Evolutionary conservation across 1,140 invertebrate species (phyloP).

Genomic region (Achroia grisella): DNA sequence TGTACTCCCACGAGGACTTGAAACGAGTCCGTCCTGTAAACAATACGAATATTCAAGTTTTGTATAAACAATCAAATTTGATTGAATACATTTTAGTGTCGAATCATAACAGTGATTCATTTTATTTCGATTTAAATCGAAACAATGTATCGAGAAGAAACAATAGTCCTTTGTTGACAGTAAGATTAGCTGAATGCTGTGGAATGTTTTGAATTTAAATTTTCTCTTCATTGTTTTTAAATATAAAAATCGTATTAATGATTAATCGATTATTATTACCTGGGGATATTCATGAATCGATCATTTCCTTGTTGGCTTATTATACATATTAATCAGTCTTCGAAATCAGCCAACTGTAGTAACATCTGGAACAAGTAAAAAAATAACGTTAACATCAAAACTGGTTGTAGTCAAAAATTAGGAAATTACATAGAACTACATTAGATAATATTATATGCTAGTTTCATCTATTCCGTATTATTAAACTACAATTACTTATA

Average conservation of each 20-base stretch:
- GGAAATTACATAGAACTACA: conserved; percentile 14
- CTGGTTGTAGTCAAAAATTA: neutral
- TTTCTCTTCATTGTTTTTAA: conserved; percentile 58
- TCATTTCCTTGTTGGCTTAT: conserved; percentile 46
- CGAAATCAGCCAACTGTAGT: conserved; percentile 33
- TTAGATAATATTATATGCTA: too few relatives aligned
- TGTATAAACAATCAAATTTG: conserved; percentile 64
- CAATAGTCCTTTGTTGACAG: conserved; percentile 69
- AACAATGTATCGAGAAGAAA: conserved; percentile 62
- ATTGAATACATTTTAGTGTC: conserved; percentile 61
- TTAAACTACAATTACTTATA: conserved; percentile 16
- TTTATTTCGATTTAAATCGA: conserved; percentile 60
- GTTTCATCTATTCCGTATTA: too few relatives aligned
- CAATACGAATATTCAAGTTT: conserved; percentile 36
- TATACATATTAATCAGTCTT: conserved; percentile 59
- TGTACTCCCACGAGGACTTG: conserved; percentile 42
- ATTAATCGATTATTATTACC: conserved; percentile 19
- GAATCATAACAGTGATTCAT: conserved; percentile 71
- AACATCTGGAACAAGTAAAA: conserved; percentile 50
- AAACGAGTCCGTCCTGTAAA: conserved; percentile 55
- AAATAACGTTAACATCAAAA: neutral
- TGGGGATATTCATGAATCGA: conserved; percentile 35
- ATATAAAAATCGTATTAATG: conserved; percentile 37
- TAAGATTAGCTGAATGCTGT: conserved; percentile 68
- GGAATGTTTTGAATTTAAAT: conserved; percentile 67